phyloP scores from a whole-genome alignment of 1,140 invertebrate species.

The Periplaneta americana region DNA sequence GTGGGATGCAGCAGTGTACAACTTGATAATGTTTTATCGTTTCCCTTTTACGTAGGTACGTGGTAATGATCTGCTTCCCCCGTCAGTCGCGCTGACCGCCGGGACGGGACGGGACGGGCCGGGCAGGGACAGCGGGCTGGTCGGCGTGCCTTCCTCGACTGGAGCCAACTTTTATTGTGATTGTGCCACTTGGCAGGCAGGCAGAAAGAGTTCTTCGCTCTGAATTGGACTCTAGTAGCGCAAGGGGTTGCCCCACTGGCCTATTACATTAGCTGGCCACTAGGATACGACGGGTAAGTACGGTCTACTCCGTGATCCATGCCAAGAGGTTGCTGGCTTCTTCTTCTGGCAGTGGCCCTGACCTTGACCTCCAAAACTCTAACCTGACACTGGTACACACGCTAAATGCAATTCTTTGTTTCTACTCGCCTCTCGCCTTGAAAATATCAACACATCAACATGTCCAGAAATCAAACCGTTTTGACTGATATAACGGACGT shows the following conservation, averaged over 20 bases:
- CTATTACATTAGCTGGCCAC: neutral
- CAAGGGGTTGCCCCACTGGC: neutral
- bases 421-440: no score
- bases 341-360: neutral
- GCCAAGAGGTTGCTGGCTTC: neutral
- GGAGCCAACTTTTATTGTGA: conserved; percentile 13
- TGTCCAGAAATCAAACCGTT: no score
- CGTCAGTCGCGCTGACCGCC: neutral
- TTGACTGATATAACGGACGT: no score
- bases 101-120: no score
- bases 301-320: neutral
- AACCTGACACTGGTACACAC: neutral
- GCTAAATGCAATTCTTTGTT: neutral
- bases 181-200: conserved; percentile 15
- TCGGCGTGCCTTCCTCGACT: neutral
- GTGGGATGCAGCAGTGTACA: neutral
- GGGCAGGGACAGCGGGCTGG: no score
- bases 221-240: no score
- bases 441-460: no score
- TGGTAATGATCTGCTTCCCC: neutral
- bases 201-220: no score
- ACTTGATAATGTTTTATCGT: neutral
- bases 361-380: neutral
- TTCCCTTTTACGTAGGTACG: neutral
- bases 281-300: neutral